phyloP scores from a whole-genome alignment of 2,113 vertebrate species.

The Leptocoma aspasia region DNA sequence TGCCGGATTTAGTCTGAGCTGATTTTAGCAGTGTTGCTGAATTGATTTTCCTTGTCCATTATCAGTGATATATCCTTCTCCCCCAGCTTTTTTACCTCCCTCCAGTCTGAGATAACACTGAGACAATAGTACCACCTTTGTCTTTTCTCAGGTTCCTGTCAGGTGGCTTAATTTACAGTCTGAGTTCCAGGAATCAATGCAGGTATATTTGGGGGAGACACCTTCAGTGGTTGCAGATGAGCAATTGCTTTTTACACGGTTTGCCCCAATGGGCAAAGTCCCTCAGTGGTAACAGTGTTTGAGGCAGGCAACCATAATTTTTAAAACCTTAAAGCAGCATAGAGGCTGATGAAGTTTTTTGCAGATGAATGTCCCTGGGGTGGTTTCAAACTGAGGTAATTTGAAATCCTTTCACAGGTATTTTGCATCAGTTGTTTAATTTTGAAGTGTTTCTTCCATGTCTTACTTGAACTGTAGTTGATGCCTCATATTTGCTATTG shows the following conservation, averaged over 20 bases:
- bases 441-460: not conserved
- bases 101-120: not conserved
- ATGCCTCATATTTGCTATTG: not conserved
- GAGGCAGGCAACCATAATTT: not conserved
- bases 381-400: not conserved
- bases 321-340: not conserved
- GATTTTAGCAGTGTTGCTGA: not conserved
- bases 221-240: not conserved
- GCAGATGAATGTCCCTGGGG: not conserved
- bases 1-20: not conserved
- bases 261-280: not conserved
- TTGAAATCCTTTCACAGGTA: not conserved
- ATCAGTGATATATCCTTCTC: not conserved
- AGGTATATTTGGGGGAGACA: not conserved
- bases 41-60: not conserved
- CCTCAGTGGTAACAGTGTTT: not conserved
- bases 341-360: not conserved
- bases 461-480: not conserved
- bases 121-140: not conserved
- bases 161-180: not conserved
- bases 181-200: not conserved
- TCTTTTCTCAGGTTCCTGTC: not conserved
- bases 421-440: not conserved
- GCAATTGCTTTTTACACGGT: not conserved
- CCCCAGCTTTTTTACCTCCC: not conserved